Evolutionary conservation across 2,888 invertebrate species (phyloP).

Genomic region (Notodonta ziczac): DNA sequence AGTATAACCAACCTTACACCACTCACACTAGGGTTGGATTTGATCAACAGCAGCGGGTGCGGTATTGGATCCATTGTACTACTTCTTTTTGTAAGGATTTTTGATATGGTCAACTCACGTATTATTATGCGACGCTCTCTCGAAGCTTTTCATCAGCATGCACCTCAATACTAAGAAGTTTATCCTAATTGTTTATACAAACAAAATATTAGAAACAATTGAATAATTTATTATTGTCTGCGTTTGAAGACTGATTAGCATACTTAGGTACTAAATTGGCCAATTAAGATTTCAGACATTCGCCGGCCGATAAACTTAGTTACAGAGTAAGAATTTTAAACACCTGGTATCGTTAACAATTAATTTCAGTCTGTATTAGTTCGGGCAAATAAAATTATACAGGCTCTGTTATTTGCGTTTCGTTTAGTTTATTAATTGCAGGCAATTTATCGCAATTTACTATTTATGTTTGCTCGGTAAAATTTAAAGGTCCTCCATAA

Average conservation of each 20-base stretch:
- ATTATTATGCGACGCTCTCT: no score
- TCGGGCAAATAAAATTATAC: slow-evolving; percentile 4
- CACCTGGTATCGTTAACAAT: slow-evolving; percentile 7
- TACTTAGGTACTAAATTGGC: slow-evolving; percentile 12
- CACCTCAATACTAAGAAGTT: not conserved
- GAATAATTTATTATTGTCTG: slow-evolving; percentile 22
- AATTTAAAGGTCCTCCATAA: not conserved
- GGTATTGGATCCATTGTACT: no score
- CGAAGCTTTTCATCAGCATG: not conserved
- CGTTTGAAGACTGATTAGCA: slow-evolving; percentile 12
- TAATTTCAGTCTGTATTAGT: slow-evolving; percentile 7
- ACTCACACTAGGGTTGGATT: no score
- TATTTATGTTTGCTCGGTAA: not conserved
- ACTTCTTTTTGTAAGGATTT: no score
- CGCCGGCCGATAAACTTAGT: slow-evolving; percentile 3
- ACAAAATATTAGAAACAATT: slow-evolving; percentile 9
- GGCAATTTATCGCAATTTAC: slow-evolving; percentile 1
- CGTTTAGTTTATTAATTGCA: slow-evolving; percentile 4
- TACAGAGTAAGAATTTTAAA: slow-evolving; percentile 8
- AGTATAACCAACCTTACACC: no score
- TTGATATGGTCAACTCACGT: no score
- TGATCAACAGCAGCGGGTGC: no score
- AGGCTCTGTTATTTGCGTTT: not conserved
- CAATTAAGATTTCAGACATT: slow-evolving; percentile 17
- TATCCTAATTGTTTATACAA: slow-evolving; percentile 4